Percentiles rank a stretch among this genome's conserved stretches.
Evolutionary conservation across 1,140 invertebrate genomes (phyloP).

Genomic region (Homalodisca vitripennis): DNA sequence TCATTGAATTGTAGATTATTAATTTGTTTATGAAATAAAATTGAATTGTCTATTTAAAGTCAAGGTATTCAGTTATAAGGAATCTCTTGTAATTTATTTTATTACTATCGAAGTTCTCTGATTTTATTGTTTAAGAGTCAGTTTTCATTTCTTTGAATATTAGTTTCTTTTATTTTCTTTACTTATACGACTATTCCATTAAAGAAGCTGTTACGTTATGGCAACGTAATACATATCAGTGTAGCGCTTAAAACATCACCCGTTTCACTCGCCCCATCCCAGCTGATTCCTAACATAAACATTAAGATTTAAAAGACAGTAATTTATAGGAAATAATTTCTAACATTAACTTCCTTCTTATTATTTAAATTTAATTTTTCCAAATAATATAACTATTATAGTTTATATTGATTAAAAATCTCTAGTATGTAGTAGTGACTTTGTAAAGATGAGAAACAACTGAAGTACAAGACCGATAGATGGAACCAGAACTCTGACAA

Average conservation of each 20-base stretch:
- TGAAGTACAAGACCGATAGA: neutral
- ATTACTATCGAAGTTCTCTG: too few relatives aligned
- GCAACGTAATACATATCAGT: slow-evolving; percentile 18
- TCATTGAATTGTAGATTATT: neutral
- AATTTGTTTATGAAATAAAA: neutral
- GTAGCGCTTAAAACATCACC: slow-evolving; percentile 8
- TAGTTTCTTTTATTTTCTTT: neutral
- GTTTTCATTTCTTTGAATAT: neutral
- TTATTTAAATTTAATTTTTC: too few relatives aligned
- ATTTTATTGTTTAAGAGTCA: neutral
- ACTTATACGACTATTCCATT: neutral
- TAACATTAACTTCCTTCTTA: too few relatives aligned
- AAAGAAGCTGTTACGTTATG: neutral
- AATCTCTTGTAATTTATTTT: too few relatives aligned
- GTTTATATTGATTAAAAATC: neutral
- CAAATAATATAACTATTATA: neutral
- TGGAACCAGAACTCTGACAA: neutral
- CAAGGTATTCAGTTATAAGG: neutral
- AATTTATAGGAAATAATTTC: slow-evolving; percentile 24
- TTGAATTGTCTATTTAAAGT: neutral
- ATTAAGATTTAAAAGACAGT: slow-evolving; percentile 24
- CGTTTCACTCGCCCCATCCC: too few relatives aligned
- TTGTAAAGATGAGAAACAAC: neutral
- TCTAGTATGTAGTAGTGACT: neutral
- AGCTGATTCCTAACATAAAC: neutral